Percentiles rank a stretch among this genome's conserved stretches.
These are phyloP conservation scores for Lasioglossum marginatum DNA, from an alignment of 2,888 invertebrate species.

Conservation along the genomic window DNA sequence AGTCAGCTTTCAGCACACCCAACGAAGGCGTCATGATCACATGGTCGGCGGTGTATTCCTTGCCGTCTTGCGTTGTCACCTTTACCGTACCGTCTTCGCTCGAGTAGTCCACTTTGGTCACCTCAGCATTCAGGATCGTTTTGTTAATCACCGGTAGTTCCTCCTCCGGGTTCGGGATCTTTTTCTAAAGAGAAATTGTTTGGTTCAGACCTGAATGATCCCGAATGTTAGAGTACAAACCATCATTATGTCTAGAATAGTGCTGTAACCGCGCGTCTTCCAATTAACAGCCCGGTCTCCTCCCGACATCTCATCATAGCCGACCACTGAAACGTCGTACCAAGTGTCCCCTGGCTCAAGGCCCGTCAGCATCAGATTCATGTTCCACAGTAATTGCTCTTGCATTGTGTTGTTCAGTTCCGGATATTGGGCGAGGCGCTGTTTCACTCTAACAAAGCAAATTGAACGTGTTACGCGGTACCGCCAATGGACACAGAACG, in stretches of 20 bases:
- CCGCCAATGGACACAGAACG: neutral
- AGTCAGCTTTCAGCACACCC: slow-evolving; percentile 88
- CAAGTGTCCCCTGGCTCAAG: slow-evolving; percentile 67
- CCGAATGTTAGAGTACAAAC: slow-evolving; percentile 52
- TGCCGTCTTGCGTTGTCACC: slow-evolving; percentile 84
- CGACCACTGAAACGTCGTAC: slow-evolving; percentile 58
- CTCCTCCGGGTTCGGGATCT: slow-evolving; percentile 74
- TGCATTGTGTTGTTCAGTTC: slow-evolving; percentile 54
- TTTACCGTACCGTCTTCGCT: slow-evolving; percentile 55
- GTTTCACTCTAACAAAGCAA: slow-evolving; percentile 48
- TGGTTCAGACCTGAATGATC: neutral
- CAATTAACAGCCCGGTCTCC: slow-evolving; percentile 75
- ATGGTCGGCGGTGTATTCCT: slow-evolving; percentile 86
- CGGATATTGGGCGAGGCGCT: slow-evolving; percentile 55
- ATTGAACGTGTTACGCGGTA: neutral
- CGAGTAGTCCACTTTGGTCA: slow-evolving; percentile 73
- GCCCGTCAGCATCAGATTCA: slow-evolving; percentile 43
- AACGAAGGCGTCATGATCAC: slow-evolving; percentile 89
- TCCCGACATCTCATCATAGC: slow-evolving; percentile 18
- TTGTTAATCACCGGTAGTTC: slow-evolving; percentile 77
- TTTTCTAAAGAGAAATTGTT: slow-evolving; percentile 69
- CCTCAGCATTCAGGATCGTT: slow-evolving; percentile 74
- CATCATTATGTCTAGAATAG: slow-evolving; percentile 78
- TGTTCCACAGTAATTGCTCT: slow-evolving; percentile 52
- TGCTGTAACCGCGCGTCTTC: slow-evolving; percentile 76